These are phyloP conservation scores for Chrysaora quinquecirrha DNA, from an alignment of 30 jellyfish, hydroid and myxozoan genomes.

Conservation along the genomic window DNA sequence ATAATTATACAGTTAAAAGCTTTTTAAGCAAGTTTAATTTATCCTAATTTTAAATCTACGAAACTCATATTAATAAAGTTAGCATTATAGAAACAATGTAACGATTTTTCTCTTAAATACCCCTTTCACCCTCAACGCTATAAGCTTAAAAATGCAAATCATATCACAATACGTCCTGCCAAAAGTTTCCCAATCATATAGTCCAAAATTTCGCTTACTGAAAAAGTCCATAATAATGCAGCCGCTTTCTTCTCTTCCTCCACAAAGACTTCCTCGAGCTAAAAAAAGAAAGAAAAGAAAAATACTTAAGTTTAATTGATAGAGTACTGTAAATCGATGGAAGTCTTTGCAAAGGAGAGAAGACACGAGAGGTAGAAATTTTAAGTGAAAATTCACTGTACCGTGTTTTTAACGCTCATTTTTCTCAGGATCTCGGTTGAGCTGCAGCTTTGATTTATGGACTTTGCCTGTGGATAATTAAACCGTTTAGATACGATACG, in stretches of 20 bases:
- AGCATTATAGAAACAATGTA: neutral
- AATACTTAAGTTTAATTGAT: neutral
- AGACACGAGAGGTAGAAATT: neutral
- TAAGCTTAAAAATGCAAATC: neutral
- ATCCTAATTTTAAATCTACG: no score
- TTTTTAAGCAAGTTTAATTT: no score
- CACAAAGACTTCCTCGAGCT: slow-evolving; percentile 70
- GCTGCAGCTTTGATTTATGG: slow-evolving; percentile 57
- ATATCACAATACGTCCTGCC: neutral
- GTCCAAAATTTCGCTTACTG: no score
- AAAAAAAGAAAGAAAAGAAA: slow-evolving; percentile 37
- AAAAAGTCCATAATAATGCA: no score
- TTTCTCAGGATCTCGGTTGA: slow-evolving; percentile 37
- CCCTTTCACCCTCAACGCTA: neutral
- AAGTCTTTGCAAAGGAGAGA: slow-evolving; percentile 65
- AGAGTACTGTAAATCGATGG: slow-evolving; percentile 7
- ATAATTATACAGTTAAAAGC: no score
- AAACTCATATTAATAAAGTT: no score
- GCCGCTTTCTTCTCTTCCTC: slow-evolving; percentile 33
- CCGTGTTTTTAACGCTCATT: neutral
- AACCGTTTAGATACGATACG: slow-evolving; percentile 17
- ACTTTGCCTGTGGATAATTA: slow-evolving; percentile 65
- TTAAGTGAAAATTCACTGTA: neutral
- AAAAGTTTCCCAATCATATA: no score
- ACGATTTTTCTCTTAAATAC: neutral